A percentile compares a stretch with the other conserved stretches of the same genome.
Conservation (phyloP, 2,797 vertebrate species). For the Xenops minutus region DNA sequence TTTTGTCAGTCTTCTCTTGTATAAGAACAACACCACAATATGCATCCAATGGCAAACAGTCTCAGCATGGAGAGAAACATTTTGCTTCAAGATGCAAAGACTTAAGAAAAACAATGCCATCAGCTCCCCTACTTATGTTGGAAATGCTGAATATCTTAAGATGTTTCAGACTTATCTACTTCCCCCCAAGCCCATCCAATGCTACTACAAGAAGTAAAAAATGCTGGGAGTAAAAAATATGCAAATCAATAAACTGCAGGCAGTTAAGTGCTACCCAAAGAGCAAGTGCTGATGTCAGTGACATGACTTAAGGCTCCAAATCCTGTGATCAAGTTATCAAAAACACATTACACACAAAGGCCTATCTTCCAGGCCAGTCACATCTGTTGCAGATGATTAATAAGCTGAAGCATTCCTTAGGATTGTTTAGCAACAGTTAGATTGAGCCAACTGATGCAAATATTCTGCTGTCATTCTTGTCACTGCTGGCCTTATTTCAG, state of each 20-base stretch:
- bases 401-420: background rate
- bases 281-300: background rate
- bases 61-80: background rate
- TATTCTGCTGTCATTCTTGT: background rate
- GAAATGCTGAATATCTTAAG: background rate
- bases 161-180: background rate
- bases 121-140: background rate
- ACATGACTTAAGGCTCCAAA: background rate
- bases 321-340: background rate
- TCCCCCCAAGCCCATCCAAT: background rate
- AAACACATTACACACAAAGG: background rate
- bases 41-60: background rate
- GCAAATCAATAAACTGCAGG: no score
- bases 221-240: no score
- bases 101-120: background rate
- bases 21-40: background rate
- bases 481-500: background rate
- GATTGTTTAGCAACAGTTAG: background rate
- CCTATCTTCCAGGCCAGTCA: background rate
- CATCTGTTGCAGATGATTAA: background rate
- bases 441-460: background rate
- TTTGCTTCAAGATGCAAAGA: background rate
- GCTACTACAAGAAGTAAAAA: background rate
- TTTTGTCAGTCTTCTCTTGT: background rate
- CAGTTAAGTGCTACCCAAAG: background rate